phyloP scores from a whole-genome alignment of 2,797 vertebrate species.

The Spheniscus humboldti region DNA sequence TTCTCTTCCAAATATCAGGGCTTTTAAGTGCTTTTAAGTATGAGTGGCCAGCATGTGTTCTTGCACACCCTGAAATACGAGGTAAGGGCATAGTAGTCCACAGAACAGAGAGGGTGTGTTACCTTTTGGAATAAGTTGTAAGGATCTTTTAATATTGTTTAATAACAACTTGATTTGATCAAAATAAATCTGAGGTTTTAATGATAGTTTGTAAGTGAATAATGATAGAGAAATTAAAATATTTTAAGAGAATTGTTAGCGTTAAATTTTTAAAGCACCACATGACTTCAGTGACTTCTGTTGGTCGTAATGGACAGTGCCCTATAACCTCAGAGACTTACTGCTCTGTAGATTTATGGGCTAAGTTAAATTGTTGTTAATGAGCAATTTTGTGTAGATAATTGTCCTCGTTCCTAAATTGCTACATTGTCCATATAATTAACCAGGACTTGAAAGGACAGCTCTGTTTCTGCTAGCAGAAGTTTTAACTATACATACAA shows the following conservation, averaged over 20 bases:
- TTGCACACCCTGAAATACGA: neutral
- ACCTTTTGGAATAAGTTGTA: too few relatives aligned
- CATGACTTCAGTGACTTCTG: neutral
- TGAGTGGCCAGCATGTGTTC: neutral
- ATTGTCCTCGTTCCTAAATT: neutral
- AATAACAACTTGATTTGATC: neutral
- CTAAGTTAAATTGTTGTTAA: neutral
- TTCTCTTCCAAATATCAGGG: neutral
- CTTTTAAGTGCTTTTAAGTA: neutral
- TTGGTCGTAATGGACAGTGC: rapidly evolving
- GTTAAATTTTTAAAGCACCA: neutral
- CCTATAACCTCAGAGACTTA: neutral
- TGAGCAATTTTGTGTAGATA: neutral
- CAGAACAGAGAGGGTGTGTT: neutral
- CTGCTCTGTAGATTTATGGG: neutral
- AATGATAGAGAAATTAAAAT: neutral
- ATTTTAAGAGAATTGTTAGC: neutral
- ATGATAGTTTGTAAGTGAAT: neutral
- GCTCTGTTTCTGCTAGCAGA: neutral
- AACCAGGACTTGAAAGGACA: neutral
- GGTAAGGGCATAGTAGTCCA: rapidly evolving
- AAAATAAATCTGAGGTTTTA: neutral
- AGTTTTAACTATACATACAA: neutral
- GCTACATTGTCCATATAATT: neutral
- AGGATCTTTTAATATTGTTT: neutral